These are phyloP conservation scores for Acomys russatus DNA, from an alignment of 2,797 vertebrate species.

Conservation along the genomic window DNA sequence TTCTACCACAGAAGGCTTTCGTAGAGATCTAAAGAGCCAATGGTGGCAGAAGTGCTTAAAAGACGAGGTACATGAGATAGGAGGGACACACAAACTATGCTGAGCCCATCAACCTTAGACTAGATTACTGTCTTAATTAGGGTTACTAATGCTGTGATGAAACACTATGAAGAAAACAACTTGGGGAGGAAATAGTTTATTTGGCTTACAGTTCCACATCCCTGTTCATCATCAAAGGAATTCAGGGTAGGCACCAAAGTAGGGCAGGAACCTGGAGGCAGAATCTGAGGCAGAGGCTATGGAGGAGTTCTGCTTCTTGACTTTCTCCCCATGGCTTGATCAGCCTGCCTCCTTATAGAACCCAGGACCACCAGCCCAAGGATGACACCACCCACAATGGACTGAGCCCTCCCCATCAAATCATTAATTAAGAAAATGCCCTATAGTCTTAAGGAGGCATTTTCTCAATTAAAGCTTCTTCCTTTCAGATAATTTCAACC, in stretches of 20 bases:
- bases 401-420: background rate
- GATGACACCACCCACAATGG: background rate
- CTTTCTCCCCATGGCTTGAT: background rate
- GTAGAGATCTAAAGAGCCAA: background rate
- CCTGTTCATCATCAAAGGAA: background rate
- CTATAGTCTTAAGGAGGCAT: background rate
- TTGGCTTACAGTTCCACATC: background rate
- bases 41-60: background rate
- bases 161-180: background rate
- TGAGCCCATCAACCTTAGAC: background rate
- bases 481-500: background rate
- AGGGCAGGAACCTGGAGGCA: background rate
- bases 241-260: background rate
- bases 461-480: background rate
- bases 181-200: background rate
- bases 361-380: background rate
- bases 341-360: background rate
- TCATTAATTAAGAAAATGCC: background rate
- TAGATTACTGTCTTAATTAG: background rate
- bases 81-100: background rate
- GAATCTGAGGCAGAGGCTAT: background rate
- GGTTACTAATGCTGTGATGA: background rate
- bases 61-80: fast-evolving
- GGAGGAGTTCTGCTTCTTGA: background rate
- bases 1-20: background rate